Percentiles rank a stretch among this genome's conserved stretches.
These are phyloP conservation scores for Phoenicopterus ruber DNA, from an alignment of 2,113 vertebrate species.

Conservation along the genomic window DNA sequence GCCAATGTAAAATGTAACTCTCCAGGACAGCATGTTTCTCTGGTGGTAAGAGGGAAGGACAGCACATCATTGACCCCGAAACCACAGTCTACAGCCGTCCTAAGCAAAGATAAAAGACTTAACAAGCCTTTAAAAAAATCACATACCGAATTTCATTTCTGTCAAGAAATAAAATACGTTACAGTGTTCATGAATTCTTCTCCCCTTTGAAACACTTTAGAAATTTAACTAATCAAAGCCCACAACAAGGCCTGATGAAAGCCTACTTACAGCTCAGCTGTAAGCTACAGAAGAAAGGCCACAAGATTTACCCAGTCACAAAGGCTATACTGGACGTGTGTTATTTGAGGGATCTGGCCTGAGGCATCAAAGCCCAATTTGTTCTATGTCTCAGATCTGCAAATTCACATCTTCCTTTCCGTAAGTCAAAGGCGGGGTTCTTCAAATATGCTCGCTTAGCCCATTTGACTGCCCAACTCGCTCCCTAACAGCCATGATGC, in stretches of 20 bases:
- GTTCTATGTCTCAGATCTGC: not conserved
- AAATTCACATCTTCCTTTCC: not conserved
- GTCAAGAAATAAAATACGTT: not conserved
- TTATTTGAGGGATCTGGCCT: not conserved
- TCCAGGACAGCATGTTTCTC: conserved; percentile 32
- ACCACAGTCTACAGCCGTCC: not conserved
- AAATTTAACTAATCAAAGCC: not conserved
- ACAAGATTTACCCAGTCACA: not conserved
- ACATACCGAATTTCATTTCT: not conserved
- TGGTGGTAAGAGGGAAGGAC: conserved; percentile 16
- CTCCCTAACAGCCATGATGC: not conserved
- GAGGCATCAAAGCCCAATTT: not conserved
- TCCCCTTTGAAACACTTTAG: not conserved
- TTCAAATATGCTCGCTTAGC: not conserved
- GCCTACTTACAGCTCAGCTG: not conserved
- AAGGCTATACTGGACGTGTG: not conserved
- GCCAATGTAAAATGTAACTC: conserved; percentile 57
- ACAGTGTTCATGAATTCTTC: not conserved
- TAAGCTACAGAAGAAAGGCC: not conserved
- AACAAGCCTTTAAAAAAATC: not conserved
- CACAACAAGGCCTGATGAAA: not conserved
- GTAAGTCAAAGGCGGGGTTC: not conserved
- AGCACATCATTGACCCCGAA: not conserved
- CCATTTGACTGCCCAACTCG: not conserved
- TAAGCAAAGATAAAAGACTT: not conserved